A percentile compares a stretch with the other conserved stretches of the same genome.
Conservation (phyloP, 2,113 vertebrate genomes). For the Malurus elegans region DNA sequence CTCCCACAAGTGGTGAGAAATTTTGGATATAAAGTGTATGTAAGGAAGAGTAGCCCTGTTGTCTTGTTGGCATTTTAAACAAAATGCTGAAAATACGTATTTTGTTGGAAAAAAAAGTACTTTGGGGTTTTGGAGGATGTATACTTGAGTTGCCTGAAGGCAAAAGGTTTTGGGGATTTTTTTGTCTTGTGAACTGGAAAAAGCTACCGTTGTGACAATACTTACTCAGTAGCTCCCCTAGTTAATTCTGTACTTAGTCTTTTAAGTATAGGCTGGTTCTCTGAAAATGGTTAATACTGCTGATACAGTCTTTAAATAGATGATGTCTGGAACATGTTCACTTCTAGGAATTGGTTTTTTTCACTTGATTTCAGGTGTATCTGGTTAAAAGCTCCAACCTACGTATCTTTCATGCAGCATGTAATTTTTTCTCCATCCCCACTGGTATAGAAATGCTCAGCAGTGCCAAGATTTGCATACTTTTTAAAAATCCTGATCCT, state of each 20-base stretch:
- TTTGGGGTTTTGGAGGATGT: not conserved
- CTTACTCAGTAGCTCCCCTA: not conserved
- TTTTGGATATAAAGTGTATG: not conserved
- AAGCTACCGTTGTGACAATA: not conserved
- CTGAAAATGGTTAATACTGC: not conserved
- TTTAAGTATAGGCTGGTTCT: not conserved
- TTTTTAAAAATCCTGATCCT: not conserved
- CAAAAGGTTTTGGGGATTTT: not conserved
- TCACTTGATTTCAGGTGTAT: not conserved
- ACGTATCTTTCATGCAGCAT: not conserved
- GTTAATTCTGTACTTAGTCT: not conserved
- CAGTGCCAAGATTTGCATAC: not conserved
- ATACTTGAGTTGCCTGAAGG: not conserved
- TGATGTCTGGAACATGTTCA: not conserved
- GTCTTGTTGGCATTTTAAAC: not conserved
- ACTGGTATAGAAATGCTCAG: not conserved
- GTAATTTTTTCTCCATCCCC: not conserved
- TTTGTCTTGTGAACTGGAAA: not conserved
- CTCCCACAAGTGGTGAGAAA: accelerated
- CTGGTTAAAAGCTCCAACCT: not conserved
- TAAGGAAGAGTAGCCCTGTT: not conserved
- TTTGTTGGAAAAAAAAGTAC: not conserved
- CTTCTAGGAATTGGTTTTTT: not conserved
- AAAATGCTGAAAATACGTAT: not conserved
- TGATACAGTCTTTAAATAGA: not conserved